These are phyloP conservation scores for Crypturellus tataupa DNA, from an alignment of 2,797 vertebrate species.

Conservation along the genomic window DNA sequence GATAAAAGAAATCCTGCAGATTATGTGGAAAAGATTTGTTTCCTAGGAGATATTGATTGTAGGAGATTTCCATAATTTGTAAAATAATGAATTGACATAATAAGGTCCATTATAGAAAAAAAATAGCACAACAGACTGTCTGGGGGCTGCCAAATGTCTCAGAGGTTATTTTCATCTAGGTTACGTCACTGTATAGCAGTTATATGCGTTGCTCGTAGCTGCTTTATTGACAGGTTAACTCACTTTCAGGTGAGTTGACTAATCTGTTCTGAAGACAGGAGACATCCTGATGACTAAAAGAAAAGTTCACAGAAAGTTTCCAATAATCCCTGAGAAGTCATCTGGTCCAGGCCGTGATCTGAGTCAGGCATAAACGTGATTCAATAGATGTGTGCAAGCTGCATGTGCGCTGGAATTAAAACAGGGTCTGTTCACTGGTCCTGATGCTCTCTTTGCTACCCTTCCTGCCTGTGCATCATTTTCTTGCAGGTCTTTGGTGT, in stretches of 20 bases:
- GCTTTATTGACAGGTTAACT: background rate
- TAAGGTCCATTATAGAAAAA: background rate
- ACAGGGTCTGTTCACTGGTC: background rate
- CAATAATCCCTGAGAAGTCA: background rate
- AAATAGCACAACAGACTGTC: background rate
- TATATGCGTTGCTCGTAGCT: background rate
- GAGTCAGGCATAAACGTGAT: background rate
- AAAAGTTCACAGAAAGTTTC: background rate
- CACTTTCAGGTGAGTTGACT: background rate
- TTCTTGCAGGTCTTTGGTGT: background rate
- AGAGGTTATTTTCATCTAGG: background rate
- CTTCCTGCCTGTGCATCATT: background rate
- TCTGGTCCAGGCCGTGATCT: background rate
- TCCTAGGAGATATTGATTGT: background rate
- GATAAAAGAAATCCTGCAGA: background rate
- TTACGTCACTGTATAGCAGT: background rate
- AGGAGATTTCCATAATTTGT: background rate
- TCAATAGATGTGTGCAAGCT: background rate
- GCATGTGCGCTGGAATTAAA: background rate
- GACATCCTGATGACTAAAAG: background rate
- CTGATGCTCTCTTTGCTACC: background rate
- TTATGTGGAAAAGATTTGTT: fast-evolving
- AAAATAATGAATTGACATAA: background rate
- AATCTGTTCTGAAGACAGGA: background rate
- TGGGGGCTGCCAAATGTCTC: background rate